These are phyloP conservation scores for Phania funesta DNA, from an alignment of 2,888 invertebrate genomes.

Conservation along the genomic window DNA sequence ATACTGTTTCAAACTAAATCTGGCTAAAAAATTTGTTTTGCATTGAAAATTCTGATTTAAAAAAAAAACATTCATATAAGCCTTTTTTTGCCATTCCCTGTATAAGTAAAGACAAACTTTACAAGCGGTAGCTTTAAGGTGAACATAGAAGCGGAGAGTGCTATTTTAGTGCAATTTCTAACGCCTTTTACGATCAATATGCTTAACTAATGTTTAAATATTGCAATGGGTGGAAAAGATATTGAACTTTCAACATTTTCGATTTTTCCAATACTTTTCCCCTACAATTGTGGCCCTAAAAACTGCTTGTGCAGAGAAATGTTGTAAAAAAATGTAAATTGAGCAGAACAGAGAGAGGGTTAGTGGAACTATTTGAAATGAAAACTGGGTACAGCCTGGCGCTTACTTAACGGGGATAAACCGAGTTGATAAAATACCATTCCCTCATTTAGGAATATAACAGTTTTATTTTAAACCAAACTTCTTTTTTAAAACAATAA, in stretches of 20 bases:
- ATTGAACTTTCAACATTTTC: constrained; percentile 52
- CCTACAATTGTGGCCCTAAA: not conserved
- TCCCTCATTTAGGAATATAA: constrained; percentile 4
- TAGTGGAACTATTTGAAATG: not conserved
- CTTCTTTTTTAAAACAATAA: not conserved
- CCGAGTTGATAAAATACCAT: too few relatives aligned
- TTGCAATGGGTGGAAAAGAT: constrained; percentile 49
- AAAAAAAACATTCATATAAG: not conserved
- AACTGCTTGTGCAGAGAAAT: not conserved
- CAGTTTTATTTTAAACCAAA: constrained; percentile 25
- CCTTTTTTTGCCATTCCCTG: constrained; percentile 19
- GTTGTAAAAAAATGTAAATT: not conserved
- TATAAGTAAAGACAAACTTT: constrained; percentile 24
- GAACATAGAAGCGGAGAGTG: constrained; percentile 62
- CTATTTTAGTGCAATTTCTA: constrained; percentile 70
- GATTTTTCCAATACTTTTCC: not conserved
- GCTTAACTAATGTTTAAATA: constrained; percentile 65
- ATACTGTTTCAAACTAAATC: too few relatives aligned
- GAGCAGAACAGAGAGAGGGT: not conserved
- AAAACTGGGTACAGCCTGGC: constrained; percentile 28
- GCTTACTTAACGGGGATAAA: constrained; percentile 20
- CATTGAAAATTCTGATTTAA: not conserved
- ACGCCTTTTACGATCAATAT: constrained; percentile 71
- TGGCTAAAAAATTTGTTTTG: not conserved
- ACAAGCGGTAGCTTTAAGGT: constrained; percentile 69